Evolutionary conservation across 2,888 invertebrate species (phyloP).

Genomic region (Noctua fimbriata): DNA sequence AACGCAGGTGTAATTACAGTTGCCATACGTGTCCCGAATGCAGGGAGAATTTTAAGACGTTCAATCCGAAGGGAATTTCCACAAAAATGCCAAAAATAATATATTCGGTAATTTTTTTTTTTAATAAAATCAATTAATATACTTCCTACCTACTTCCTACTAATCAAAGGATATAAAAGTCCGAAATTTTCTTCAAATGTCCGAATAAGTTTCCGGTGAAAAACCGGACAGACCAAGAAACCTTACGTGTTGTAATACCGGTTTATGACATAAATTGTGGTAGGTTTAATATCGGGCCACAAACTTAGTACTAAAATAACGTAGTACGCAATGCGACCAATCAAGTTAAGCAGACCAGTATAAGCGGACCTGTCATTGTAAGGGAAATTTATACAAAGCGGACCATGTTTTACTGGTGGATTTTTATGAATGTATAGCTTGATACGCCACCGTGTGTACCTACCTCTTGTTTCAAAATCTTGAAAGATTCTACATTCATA

Average conservation of each 20-base stretch:
- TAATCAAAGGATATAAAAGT: not conserved
- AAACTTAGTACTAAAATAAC: not conserved
- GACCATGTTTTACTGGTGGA: not conserved
- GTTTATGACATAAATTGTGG: slow-evolving; percentile 2
- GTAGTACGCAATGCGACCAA: not conserved
- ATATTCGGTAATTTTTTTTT: not conserved
- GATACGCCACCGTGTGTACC: not conserved
- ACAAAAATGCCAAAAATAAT: not conserved
- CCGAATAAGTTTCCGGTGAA: not conserved
- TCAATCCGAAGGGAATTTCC: not conserved
- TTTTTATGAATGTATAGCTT: not conserved
- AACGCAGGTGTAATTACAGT: not conserved
- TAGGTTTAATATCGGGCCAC: not conserved
- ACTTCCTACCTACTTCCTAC: too few relatives aligned
- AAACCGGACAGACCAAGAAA: not conserved
- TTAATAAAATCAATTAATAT: too few relatives aligned
- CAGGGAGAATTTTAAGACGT: not conserved
- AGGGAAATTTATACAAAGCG: not conserved
- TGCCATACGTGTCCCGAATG: not conserved
- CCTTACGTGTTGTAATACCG: not conserved
- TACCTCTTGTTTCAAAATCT: not conserved
- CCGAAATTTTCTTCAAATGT: not conserved
- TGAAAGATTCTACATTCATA: not conserved
- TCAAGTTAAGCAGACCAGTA: not conserved
- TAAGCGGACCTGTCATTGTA: not conserved